Percentiles rank a stretch among this genome's conserved stretches.
Evolutionary conservation across 2,113 vertebrate species (phyloP).

Genomic region (Malurus cyaneus): DNA sequence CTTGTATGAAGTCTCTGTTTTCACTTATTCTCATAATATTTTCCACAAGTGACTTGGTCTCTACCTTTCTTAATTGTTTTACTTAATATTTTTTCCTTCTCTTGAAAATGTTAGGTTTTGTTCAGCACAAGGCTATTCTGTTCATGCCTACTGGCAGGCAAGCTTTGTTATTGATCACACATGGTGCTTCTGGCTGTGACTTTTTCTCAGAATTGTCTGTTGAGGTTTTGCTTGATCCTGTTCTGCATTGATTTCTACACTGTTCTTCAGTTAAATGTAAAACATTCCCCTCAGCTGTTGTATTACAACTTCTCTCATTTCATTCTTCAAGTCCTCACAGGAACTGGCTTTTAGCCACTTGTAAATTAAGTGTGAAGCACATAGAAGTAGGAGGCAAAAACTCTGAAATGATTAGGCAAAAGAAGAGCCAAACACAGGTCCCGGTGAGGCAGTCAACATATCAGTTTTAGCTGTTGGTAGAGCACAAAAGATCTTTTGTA

Average conservation of each 20-base stretch:
- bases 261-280: neutral
- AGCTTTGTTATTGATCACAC: neutral
- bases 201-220: neutral
- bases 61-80: neutral
- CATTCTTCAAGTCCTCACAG: neutral
- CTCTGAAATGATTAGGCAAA: neutral
- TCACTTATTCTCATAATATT: neutral
- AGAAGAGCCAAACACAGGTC: neutral
- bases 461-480: neutral
- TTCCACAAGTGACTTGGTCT: neutral
- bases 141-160: neutral
- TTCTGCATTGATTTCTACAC: neutral
- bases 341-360: slow-evolving; percentile 33
- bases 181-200: neutral
- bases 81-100: neutral
- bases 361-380: slow-evolving; percentile 33
- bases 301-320: neutral
- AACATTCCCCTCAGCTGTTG: neutral
- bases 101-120: neutral
- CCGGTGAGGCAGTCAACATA: neutral
- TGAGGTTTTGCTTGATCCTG: neutral
- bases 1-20: neutral
- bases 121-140: neutral
- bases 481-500: neutral
- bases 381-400: neutral